Evolutionary conservation across 2,113 vertebrate species (phyloP).

Genomic region (Megatriorchis doriae): DNA sequence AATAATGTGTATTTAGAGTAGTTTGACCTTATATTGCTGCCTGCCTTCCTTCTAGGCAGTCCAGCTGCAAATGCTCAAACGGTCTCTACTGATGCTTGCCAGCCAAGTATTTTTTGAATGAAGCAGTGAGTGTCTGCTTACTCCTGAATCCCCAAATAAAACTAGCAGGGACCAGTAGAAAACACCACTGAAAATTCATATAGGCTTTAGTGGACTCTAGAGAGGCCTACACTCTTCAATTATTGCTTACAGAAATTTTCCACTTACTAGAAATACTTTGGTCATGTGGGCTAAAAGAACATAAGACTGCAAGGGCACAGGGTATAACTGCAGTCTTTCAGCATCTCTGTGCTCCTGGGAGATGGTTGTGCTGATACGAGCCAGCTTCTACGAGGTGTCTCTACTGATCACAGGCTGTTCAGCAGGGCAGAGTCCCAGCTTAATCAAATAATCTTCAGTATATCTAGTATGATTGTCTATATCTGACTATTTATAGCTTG

Average conservation of each 20-base stretch:
- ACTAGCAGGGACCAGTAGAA: not conserved
- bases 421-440: not conserved
- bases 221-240: not conserved
- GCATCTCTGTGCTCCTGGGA: not conserved
- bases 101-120: not conserved
- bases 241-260: not conserved
- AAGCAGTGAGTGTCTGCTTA: not conserved
- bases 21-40: not conserved
- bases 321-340: not conserved
- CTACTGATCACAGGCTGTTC: not conserved
- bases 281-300: not conserved
- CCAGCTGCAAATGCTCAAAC: not conserved
- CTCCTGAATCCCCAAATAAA: not conserved
- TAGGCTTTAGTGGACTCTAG: not conserved
- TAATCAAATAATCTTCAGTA: not conserved
- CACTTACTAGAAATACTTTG: not conserved
- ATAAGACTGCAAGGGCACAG: not conserved
- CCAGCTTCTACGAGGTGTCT: not conserved
- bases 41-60: not conserved
- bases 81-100: not conserved
- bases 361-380: not conserved
- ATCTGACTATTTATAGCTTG: conserved; percentile 26
- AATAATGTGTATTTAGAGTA: not conserved
- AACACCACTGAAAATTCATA: not conserved
- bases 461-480: not conserved